Evolutionary conservation across 2,797 vertebrate genomes (phyloP), one percentile per base, ranked within the genome.

Genomic region (Cossypha heuglini): DNA sequence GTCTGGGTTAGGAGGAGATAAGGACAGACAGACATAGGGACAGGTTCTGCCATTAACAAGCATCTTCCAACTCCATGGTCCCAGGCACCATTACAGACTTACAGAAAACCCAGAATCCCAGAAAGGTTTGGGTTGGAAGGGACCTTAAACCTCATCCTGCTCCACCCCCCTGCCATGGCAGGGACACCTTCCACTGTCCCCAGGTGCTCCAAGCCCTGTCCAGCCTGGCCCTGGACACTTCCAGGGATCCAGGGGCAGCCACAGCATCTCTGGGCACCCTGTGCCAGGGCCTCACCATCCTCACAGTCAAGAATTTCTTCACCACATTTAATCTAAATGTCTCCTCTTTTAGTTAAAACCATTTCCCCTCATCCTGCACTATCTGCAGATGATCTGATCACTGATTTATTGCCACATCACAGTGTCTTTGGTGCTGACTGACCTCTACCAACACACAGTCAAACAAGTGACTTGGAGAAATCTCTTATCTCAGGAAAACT

Each of bases 141-240:
- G 17, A 45, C 43, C 33, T 46, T n/a, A 35, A 31, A 46, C 1
- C 4, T 7, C 29, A 40, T 4, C 38, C 33, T 2, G 24, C 28
- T 22, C 45, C 51, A 71, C 1, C 8, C 14, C 14, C 12, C 17
- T 71, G 20, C 7, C 72, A 64, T 4, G 57, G 12, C 33, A 76
- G 43, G 33, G 33, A 38, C 17, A 16, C 10, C 29, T 77, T 26
- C 29, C 58, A 26, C 33, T 1, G 1, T 1, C 3, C 45, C 72
- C 71, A 51, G 25, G 0, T 45, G n/a, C 20, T 64, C n/a, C 57
- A 33, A 82, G 5, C 37, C 16, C 24, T 0, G 0, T 69, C 49
- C 64, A 64, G 0, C 4, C 33, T 31, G 43, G 10, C 12, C 43
- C 51, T 0, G 64, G 0, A 3, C 72, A 40, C 4, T 40, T 0